Base-by-base conservation (phyloP, 2,888 invertebrate species). In the Papilio protenor region DNA sequence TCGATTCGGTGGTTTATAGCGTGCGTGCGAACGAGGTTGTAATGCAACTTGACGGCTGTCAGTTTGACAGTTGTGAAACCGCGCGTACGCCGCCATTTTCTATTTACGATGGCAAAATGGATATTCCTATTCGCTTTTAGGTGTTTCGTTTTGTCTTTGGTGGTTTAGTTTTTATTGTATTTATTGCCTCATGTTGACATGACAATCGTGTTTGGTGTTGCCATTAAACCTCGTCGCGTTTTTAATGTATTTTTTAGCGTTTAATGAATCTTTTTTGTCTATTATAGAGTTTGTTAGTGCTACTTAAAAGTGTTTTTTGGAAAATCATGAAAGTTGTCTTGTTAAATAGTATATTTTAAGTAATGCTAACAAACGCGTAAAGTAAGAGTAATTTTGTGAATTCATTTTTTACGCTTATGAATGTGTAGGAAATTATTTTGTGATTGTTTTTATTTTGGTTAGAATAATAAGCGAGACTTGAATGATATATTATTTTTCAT, bases 51-150 rank as follows among this genome's bases (percentile, higher is more conserved):
- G 66, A 69, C 12, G 81, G 80, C 80, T 85, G 85, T 81, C 82
- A 81, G 78, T 83, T 83, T 78, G 84, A 85, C 79, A 80, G 82
- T 80, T 86, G 86, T 80, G 80, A 79, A 72, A 80, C 78, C 79
- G 18, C 75, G 2, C 33, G 49, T 33, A 80, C 82, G 80, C 77
- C 76, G 78, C 86, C 87, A 78, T 89, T 84, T 80, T 85, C 86
- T 59, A 88, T 88, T 82, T 88, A 87, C 81, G 88, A 88, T 79
- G 87, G 88, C 76, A 86, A 84, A 84, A 85, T 89, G 79, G 86
- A 88, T 88, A 87, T 88, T 86, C 86, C 88, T 85, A 84, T 85
- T 85, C 84, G 86, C 85, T 85, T 85, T 79, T 86, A 84, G 85
- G 81, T 80, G 81, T 81, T 76, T 75, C 77, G 61, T 61, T 23